Evolutionary conservation across 2,888 invertebrate genomes (phyloP).

Genomic region (Hypsopygia costalis): DNA sequence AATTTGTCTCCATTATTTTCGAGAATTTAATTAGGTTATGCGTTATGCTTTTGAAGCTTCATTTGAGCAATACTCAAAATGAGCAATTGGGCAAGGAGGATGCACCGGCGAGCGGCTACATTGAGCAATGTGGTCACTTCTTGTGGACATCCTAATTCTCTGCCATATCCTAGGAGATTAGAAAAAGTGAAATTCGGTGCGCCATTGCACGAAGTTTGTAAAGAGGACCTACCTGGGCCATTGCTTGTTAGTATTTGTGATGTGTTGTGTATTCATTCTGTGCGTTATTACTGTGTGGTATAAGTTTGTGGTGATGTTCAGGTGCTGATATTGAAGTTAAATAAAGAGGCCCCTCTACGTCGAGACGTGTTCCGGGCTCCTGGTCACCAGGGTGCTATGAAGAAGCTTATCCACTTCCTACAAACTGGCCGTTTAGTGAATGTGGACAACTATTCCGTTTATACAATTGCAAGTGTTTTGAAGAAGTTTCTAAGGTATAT

Average conservation of each 20-base stretch:
- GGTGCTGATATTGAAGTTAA: constrained; percentile 95
- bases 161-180: constrained; percentile 90
- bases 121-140: constrained; percentile 95
- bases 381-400: constrained; percentile 97
- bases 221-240: constrained; percentile 96
- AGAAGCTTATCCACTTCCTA: constrained; percentile 94
- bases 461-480: constrained; percentile 98
- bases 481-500: constrained; percentile 93
- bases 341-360: constrained; percentile 95
- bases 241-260: constrained; percentile 84
- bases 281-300: constrained; percentile 14
- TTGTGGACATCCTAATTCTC: constrained; percentile 90
- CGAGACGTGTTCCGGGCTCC: constrained; percentile 97
- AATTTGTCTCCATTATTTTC: background rate
- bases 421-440: constrained; percentile 94
- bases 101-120: constrained; percentile 94
- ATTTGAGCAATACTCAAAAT: constrained; percentile 62
- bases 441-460: constrained; percentile 97
- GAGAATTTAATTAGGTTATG: constrained; percentile 11
- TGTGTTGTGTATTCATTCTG: background rate
- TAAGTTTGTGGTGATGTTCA: constrained; percentile 48
- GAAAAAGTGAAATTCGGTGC: constrained; percentile 98
- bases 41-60: constrained; percentile 21
- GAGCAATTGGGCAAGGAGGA: constrained; percentile 96
- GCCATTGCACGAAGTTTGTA: constrained; percentile 94